Base-by-base conservation (phyloP, 2,888 invertebrate genomes). In the Galerucella calmariensis region DNA sequence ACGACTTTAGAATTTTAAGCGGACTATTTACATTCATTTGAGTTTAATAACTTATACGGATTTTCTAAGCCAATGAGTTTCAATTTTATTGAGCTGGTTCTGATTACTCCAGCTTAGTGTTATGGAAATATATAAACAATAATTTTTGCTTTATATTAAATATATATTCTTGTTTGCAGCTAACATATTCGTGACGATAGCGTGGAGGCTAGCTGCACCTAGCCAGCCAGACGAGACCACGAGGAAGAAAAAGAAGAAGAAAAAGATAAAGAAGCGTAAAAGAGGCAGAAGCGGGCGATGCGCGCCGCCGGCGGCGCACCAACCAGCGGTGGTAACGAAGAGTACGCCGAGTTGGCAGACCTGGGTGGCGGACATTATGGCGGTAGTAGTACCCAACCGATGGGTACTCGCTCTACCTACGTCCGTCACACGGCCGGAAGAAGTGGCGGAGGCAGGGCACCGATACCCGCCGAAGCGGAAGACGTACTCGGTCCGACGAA, bases 391-490 rank as follows among this genome's bases (percentile, higher is more conserved):
- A 69, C 67, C 16, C 72, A 73, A 27, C 51, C 70, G 11, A 44
- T 46, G 41, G 63, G 70, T 41, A 41, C 53, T 56, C 74, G 74
- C 12, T 48, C 74, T 51, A 41, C 74, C 9, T 76, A 76, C 66
- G 69, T 68, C 51, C 69, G 76, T 24, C 63, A 65, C 16, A 44
- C 63, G 63, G 70, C 67, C 74, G 76, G 73, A 10, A 46, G 61
- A 72, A 72, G 75, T 74, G 80, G 79, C 58, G 89, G 90, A 88
- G 89, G 90, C 88, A 89, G 90, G 89, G 87, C 85, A 85, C 87
- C 90, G 88, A 89, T 89, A 88, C 80, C 79, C 66, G 90, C 90
- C 87, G 87, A 91, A 88, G 88, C 90, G 86, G 88, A 91, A 84
- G 90, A 90, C 87, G 87, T 89, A 84, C 89, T 90, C 86, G 90